These are phyloP conservation scores for Sigmodon hispidus DNA, from an alignment of 2,113 vertebrate species.

Conservation along the genomic window DNA sequence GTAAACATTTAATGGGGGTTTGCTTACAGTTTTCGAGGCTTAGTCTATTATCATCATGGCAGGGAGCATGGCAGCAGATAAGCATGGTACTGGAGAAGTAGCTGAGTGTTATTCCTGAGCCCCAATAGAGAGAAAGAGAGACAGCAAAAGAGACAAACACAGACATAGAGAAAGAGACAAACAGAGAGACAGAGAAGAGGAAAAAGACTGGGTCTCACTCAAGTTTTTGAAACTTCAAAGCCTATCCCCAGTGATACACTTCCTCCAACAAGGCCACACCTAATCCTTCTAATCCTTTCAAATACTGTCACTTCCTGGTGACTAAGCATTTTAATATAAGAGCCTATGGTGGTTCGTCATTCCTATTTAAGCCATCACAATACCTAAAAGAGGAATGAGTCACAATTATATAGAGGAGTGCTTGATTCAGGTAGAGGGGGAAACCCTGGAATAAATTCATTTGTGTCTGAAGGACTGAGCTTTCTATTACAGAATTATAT, in stretches of 20 bases:
- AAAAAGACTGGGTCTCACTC: background rate
- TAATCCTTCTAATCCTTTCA: background rate
- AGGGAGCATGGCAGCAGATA: background rate
- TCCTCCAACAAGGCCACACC: background rate
- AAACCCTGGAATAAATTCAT: background rate
- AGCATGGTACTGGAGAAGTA: background rate
- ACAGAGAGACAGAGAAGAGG: background rate
- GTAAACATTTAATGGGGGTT: background rate
- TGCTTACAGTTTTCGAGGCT: background rate
- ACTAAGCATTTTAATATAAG: background rate
- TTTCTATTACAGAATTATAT: background rate
- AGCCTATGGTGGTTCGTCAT: background rate
- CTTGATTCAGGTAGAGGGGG: background rate
- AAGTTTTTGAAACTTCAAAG: background rate
- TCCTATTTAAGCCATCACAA: background rate
- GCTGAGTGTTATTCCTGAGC: background rate
- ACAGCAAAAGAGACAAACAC: rapidly evolving
- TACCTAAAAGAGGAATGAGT: background rate
- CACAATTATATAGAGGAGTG: background rate
- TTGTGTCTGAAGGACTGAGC: background rate
- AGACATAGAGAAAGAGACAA: too few relatives aligned
- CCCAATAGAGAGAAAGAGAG: background rate
- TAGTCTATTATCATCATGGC: background rate
- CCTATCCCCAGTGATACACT: background rate
- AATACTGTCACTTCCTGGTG: background rate